These are phyloP conservation scores for Malurus elegans DNA, from an alignment of 2,113 vertebrate genomes.

Conservation along the genomic window DNA sequence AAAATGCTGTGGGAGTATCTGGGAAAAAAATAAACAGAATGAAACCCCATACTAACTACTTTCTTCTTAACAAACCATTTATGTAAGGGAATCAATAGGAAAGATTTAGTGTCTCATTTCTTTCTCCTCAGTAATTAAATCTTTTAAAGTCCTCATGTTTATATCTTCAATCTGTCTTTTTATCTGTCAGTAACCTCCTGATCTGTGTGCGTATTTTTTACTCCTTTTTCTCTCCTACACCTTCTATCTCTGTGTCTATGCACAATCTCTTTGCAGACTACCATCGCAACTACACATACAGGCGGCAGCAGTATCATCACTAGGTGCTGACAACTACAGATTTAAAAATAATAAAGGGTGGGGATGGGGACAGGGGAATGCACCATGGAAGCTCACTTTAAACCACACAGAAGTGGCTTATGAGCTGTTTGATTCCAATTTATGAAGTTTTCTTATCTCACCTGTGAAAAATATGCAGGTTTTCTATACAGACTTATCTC, in stretches of 20 bases:
- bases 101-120: background rate
- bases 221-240: background rate
- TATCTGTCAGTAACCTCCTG: background rate
- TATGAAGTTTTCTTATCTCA: background rate
- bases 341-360: background rate
- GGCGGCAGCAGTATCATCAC: background rate
- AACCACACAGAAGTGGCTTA: background rate
- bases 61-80: background rate
- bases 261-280: background rate
- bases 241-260: background rate
- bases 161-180: background rate
- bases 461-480: background rate
- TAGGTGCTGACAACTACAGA: background rate
- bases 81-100: background rate
- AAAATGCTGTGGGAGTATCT: background rate
- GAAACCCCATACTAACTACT: background rate
- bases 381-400: background rate
- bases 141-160: background rate
- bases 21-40: background rate
- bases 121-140: background rate
- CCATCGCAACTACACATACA: fast-evolving
- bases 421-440: background rate
- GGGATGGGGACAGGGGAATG: background rate
- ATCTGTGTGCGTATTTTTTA: fast-evolving
- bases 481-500: background rate